phyloP scores from a whole-genome alignment of 2,113 vertebrate genomes.

The Aepyceros melampus region DNA sequence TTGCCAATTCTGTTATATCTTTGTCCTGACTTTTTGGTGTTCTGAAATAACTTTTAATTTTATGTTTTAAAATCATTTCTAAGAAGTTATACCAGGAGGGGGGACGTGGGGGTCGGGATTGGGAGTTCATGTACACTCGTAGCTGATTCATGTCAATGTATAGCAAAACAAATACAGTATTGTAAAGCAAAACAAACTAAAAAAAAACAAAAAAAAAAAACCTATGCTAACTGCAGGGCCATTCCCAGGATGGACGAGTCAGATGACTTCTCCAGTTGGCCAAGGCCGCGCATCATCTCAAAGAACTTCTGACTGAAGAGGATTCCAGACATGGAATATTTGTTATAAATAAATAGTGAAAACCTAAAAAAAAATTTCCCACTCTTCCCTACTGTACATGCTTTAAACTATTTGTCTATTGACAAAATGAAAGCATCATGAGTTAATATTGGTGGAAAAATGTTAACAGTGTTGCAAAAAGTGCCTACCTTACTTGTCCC shows the following conservation, averaged over 20 bases:
- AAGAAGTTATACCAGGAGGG: not conserved
- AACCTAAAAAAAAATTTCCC: not conserved
- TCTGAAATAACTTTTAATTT: not conserved
- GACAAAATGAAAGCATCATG: not conserved
- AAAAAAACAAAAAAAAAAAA: no score
- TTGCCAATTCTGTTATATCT: not conserved
- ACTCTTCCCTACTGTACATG: not conserved
- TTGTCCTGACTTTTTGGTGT: not conserved
- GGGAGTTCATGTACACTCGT: no score
- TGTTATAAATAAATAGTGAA: not conserved
- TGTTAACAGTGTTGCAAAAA: not conserved
- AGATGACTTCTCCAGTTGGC: not conserved
- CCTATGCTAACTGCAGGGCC: not conserved
- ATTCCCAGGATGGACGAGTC: not conserved
- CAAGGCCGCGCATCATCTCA: not conserved
- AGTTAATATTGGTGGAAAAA: not conserved
- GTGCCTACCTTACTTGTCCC: not conserved
- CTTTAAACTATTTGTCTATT: not conserved
- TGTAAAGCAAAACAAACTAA: no score
- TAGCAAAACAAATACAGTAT: no score
- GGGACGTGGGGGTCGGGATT: no score
- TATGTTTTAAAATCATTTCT: not conserved
- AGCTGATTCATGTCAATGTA: no score
- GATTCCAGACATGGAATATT: fast-evolving
- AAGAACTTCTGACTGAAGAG: not conserved